Evolutionary conservation across 2,888 invertebrate species (phyloP).

Genomic region (Coelopa pilipes): DNA sequence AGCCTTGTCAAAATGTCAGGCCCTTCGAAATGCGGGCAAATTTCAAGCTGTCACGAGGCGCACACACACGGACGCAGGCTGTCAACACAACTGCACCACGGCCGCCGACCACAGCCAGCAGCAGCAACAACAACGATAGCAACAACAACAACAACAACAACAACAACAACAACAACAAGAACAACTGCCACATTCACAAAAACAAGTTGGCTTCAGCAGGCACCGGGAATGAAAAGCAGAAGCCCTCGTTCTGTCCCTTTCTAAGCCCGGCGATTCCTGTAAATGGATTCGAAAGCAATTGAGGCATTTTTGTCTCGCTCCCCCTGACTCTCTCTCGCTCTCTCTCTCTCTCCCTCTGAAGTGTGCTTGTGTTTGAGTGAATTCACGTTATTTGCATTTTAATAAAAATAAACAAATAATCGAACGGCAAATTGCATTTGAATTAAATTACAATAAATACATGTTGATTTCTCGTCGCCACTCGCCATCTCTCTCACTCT

Average conservation of each 20-base stretch:
- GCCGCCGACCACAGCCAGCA: no score
- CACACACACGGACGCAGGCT: constrained; percentile 2
- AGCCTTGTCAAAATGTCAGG: constrained; percentile 36
- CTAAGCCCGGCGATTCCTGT: not conserved
- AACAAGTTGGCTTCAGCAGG: not conserved
- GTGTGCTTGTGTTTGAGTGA: not conserved
- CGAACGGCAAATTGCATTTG: constrained; percentile 37
- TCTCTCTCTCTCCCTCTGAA: no score
- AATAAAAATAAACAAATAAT: constrained; percentile 40
- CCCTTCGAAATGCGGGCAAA: constrained; percentile 33
- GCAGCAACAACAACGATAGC: no score
- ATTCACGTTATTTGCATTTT: constrained; percentile 35
- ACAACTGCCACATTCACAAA: no score
- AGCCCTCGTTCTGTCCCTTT: not conserved
- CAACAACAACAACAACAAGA: no score
- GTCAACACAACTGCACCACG: constrained; percentile 6
- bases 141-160: no score
- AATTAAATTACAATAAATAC: constrained; percentile 39
- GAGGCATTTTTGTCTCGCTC: not conserved
- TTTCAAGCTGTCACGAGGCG: not conserved
- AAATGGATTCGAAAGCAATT: not conserved
- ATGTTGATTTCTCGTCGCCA: constrained; percentile 28
- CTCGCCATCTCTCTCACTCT: not conserved
- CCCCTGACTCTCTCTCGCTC: not conserved
- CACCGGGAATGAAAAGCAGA: not conserved